Percentiles rank a stretch among this genome's conserved stretches.
Conservation (phyloP, 2,113 vertebrate species). For the Crotalus viridis region DNA sequence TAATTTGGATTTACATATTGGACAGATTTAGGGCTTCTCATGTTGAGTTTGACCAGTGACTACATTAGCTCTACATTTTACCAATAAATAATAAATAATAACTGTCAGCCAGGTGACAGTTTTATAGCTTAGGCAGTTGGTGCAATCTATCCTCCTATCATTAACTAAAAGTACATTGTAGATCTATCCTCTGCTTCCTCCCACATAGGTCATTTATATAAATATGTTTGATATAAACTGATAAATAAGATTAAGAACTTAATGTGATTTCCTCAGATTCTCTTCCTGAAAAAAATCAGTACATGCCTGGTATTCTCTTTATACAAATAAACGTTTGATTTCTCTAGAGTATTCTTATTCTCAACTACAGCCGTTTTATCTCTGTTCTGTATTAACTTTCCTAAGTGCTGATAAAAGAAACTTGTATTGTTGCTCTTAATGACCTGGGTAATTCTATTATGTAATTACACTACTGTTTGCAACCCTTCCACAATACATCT, state of each 20-base stretch:
- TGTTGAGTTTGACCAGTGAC: not conserved
- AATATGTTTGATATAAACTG: not conserved
- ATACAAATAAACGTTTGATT: not conserved
- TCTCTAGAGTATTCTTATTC: not conserved
- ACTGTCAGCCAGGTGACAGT: not conserved
- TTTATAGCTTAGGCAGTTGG: not conserved
- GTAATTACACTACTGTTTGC: not conserved
- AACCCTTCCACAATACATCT: not conserved
- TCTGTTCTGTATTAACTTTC: not conserved
- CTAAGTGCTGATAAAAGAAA: not conserved
- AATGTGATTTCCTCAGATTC: not conserved
- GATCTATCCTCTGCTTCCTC: not conserved
- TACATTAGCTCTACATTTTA: not conserved
- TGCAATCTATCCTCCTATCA: not conserved
- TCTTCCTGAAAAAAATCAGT: not conserved
- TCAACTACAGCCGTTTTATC: not conserved
- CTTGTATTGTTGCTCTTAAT: not conserved
- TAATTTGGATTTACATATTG: not conserved
- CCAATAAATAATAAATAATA: not conserved
- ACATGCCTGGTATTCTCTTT: not conserved
- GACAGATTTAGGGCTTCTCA: not conserved
- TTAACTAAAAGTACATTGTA: not conserved
- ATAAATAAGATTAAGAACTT: not conserved
- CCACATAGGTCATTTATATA: not conserved
- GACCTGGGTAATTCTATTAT: not conserved